Evolutionary conservation across 2,113 vertebrate species (phyloP).

Genomic region (Dryoscopus gambensis): DNA sequence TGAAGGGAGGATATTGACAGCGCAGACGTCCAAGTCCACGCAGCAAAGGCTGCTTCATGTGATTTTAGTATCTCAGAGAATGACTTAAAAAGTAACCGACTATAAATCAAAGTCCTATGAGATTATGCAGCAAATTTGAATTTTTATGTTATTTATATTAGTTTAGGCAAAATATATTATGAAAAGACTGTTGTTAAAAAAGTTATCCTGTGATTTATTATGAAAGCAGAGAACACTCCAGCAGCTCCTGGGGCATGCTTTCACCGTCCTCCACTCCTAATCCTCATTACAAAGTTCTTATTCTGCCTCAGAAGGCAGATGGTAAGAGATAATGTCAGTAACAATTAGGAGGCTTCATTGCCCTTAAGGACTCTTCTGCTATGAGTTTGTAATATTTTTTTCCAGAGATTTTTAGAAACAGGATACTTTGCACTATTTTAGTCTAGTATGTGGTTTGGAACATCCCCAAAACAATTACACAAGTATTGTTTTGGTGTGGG

Average conservation of each 20-base stretch:
- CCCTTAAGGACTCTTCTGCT: conserved; percentile 1
- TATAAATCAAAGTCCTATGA: neutral
- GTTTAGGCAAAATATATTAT: neutral
- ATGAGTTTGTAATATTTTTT: neutral
- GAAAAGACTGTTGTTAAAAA: neutral
- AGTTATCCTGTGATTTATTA: neutral
- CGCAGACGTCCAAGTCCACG: conserved; percentile 15
- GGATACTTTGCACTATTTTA: neutral
- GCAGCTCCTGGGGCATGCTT: conserved; percentile 72
- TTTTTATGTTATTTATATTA: neutral
- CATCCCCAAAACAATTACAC: neutral
- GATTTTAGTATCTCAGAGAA: neutral
- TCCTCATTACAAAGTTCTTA: conserved; percentile 77
- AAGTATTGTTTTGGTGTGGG: neutral
- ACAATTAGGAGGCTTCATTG: conserved; percentile 72
- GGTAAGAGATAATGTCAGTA: conserved; percentile 84
- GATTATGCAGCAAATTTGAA: neutral
- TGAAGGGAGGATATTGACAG: neutral
- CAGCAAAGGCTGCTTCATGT: neutral
- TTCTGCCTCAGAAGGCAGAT: conserved; percentile 79
- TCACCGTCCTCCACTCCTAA: conserved; percentile 47
- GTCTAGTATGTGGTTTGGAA: neutral
- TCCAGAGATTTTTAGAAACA: neutral
- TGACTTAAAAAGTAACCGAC: neutral
- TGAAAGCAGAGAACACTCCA: conserved; percentile 63